Conservation (phyloP, 23 tunicate species). For the Ascidia mentula region DNA sequence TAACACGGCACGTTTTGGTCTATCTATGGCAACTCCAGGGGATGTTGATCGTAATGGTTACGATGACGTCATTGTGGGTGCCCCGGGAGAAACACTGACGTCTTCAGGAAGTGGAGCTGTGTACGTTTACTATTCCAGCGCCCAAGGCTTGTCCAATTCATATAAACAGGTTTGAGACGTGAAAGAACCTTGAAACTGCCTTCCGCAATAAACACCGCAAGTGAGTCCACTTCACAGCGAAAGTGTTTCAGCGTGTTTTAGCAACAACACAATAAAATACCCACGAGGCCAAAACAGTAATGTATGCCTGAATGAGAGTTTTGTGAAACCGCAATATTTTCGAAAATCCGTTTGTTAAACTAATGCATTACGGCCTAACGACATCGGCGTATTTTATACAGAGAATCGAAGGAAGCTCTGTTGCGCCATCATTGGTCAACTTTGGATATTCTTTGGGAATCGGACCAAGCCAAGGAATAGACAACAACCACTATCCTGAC, state of each 20-base stretch:
- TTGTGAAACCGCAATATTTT: too few relatives aligned
- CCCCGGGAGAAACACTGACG: slow-evolving; percentile 17
- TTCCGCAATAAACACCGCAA: too few relatives aligned
- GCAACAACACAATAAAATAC: too few relatives aligned
- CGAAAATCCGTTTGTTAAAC: too few relatives aligned
- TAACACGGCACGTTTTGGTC: slow-evolving; percentile 27
- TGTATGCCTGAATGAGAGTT: too few relatives aligned
- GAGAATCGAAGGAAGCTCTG: slow-evolving; percentile 13
- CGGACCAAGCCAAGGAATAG: not conserved
- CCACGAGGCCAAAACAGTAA: too few relatives aligned
- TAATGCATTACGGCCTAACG: too few relatives aligned
- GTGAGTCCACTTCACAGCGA: too few relatives aligned
- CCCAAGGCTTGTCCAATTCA: slow-evolving; percentile 9
- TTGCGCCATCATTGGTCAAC: not conserved
- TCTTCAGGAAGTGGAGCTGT: slow-evolving; percentile 26
- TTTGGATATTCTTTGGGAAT: slow-evolving; percentile 2
- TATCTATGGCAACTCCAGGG: slow-evolving; percentile 11
- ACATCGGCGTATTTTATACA: too few relatives aligned
- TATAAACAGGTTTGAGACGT: slow-evolving; percentile 46
- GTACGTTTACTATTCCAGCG: slow-evolving; percentile 24
- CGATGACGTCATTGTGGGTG: slow-evolving; percentile 36
- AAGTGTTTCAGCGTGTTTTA: too few relatives aligned
- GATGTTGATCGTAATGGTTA: slow-evolving; percentile 36
- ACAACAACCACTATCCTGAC: slow-evolving; percentile 24
- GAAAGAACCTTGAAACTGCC: too few relatives aligned